A percentile compares a stretch with the other conserved stretches of the same genome.
These are phyloP conservation scores for Philopotamus ludificatus DNA, from an alignment of 1,140 invertebrate species.

Conservation along the genomic window DNA sequence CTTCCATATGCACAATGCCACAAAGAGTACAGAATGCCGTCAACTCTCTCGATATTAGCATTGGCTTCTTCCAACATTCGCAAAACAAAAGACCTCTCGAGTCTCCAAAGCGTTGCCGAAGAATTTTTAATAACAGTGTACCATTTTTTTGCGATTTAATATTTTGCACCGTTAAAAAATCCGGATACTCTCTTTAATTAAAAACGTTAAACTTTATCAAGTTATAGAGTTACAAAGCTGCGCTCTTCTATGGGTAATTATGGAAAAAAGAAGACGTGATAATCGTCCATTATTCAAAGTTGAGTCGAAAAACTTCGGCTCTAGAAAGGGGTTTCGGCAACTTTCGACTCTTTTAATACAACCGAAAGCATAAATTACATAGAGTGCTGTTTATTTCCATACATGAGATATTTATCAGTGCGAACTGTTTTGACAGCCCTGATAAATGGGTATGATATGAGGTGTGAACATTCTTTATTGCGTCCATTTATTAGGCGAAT, in stretches of 20 bases:
- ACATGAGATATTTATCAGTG: too few relatives aligned
- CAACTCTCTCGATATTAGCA: too few relatives aligned
- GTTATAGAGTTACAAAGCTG: slow-evolving; percentile 15
- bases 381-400: too few relatives aligned
- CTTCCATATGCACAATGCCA: too few relatives aligned
- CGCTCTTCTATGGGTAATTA: slow-evolving; percentile 22
- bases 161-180: not conserved
- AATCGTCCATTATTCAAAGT: slow-evolving; percentile 31
- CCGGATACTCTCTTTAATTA: slow-evolving; percentile 22
- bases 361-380: not conserved
- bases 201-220: slow-evolving; percentile 23
- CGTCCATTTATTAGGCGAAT: too few relatives aligned
- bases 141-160: not conserved
- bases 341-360: not conserved
- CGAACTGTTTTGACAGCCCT: too few relatives aligned
- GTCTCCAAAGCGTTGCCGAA: not conserved
- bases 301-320: slow-evolving; percentile 13
- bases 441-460: too few relatives aligned
- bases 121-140: not conserved
- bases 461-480: too few relatives aligned
- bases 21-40: too few relatives aligned
- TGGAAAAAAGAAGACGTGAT: slow-evolving; percentile 32
- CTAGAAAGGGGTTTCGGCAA: not conserved
- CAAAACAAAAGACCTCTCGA: too few relatives aligned
- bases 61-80: too few relatives aligned